Conservation (phyloP, 2,888 invertebrate species). For the Lasius fuliginosus region DNA sequence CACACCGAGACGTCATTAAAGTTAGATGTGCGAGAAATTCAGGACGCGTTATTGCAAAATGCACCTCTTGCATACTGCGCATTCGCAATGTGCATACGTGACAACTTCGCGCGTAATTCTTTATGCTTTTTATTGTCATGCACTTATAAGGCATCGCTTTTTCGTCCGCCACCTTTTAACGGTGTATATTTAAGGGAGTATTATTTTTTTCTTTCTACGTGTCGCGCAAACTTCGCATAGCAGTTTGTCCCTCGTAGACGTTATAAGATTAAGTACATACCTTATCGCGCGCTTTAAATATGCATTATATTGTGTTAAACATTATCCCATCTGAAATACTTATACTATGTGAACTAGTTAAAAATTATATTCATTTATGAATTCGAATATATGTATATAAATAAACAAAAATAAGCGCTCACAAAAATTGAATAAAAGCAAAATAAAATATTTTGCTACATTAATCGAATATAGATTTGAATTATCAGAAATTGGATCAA, state of each 20-base stretch:
- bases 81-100: constrained; percentile 63
- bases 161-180: constrained; percentile 17
- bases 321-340: not conserved
- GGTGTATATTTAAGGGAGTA: constrained; percentile 16
- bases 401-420: not conserved
- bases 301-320: not conserved
- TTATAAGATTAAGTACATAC: constrained; percentile 5
- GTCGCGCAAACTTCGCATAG: constrained; percentile 51
- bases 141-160: constrained; percentile 62
- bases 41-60: constrained; percentile 65
- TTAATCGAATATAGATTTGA: not conserved
- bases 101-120: constrained; percentile 63
- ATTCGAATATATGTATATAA: not conserved
- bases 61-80: constrained; percentile 62
- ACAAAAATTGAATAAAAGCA: not conserved
- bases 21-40: constrained; percentile 64
- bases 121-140: constrained; percentile 68
- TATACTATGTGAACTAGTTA: constrained; percentile 10
- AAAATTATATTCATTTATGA: not conserved
- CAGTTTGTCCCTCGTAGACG: not conserved
- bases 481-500: not conserved
- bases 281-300: constrained; percentile 18
- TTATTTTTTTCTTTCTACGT: constrained; percentile 45
- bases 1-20: constrained; percentile 62
- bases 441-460: not conserved